phyloP scores from a whole-genome alignment of 2,888 invertebrate genomes.

The Drosophila mettleri region DNA sequence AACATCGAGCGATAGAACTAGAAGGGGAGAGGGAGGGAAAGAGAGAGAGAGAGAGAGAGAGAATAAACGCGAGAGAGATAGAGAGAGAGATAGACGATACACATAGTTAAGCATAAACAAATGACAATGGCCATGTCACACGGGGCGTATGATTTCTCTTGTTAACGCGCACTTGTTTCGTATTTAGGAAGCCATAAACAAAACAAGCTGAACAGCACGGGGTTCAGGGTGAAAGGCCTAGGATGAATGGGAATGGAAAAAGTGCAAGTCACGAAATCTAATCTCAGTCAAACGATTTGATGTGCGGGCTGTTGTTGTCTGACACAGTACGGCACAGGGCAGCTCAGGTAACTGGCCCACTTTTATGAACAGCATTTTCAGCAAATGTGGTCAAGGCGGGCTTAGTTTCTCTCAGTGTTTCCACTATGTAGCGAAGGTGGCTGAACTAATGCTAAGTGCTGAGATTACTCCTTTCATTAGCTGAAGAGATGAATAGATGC shows the following conservation, averaged over 20 bases:
- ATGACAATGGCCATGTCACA: constrained; percentile 60
- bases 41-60: not conserved
- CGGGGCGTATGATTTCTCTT: constrained; percentile 73
- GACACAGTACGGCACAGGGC: constrained; percentile 7
- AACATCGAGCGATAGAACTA: constrained; percentile 20
- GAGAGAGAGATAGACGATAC: constrained; percentile 26
- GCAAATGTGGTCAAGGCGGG: constrained; percentile 8
- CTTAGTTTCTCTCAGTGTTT: not conserved
- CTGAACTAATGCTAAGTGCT: not conserved
- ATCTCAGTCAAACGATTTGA: constrained; percentile 37
- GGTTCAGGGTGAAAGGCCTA: not conserved
- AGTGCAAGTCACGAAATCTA: constrained; percentile 50
- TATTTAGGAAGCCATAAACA: constrained; percentile 63
- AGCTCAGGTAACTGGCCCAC: constrained; percentile 8
- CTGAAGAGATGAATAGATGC: not conserved
- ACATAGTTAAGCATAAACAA: constrained; percentile 56
- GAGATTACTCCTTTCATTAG: constrained; percentile 3
- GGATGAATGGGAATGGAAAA: not conserved
- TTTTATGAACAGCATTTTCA: not conserved
- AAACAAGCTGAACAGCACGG: constrained; percentile 11
- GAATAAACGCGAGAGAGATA: constrained; percentile 7
- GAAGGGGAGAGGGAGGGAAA: constrained; percentile 1
- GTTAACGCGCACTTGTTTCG: constrained; percentile 61
- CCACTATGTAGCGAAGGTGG: not conserved
- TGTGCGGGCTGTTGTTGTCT: constrained; percentile 7